Conservation (phyloP, 2,888 invertebrate genomes). For the Idaea dimidiata region DNA sequence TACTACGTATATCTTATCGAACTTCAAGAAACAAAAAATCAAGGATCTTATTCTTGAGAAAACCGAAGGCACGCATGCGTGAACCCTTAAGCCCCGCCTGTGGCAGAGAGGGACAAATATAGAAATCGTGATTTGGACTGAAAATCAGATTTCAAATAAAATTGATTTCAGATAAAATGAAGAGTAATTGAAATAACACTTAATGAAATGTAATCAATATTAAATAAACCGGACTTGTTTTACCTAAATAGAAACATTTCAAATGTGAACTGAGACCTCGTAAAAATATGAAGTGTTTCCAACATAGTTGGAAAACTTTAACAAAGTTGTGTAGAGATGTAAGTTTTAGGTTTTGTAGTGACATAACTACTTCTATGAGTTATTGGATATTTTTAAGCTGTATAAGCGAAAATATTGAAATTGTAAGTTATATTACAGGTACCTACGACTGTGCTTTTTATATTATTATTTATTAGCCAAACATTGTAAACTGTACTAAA, state of each 20-base stretch:
- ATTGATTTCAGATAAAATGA: conserved; percentile 65
- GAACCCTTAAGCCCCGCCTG: conserved; percentile 58
- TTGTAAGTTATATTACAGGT: no score
- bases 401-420: no score
- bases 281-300: neutral
- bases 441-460: no score
- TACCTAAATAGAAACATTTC: neutral
- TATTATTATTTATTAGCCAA: no score
- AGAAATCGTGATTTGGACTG: conserved; percentile 46
- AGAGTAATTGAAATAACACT: conserved; percentile 46
- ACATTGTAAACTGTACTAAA: no score
- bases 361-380: neutral
- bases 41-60: conserved; percentile 74
- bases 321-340: neutral
- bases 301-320: neutral
- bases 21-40: conserved; percentile 54
- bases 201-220: neutral
- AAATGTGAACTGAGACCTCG: neutral
- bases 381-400: no score
- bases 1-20: conserved; percentile 37
- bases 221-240: neutral
- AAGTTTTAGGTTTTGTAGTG: neutral
- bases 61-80: conserved; percentile 62
- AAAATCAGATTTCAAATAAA: conserved; percentile 51
- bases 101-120: conserved; percentile 57